Percentiles rank a stretch among this genome's conserved stretches.
Conservation (phyloP, 1,140 invertebrate genomes). For the Trichonephila clavata region DNA sequence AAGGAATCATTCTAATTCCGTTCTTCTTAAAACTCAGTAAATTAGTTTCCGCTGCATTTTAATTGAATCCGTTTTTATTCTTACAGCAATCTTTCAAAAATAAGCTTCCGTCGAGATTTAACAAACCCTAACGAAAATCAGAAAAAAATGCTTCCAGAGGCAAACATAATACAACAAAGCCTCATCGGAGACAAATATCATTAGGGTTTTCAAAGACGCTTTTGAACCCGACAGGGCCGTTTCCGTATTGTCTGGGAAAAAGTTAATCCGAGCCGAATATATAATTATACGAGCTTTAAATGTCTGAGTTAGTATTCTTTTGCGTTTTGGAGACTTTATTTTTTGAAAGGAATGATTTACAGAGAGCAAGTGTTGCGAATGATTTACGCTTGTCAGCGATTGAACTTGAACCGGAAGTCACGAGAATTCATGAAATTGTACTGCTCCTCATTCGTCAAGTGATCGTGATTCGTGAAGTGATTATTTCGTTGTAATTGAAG, state of each 20-base stretch:
- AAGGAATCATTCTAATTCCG: no score
- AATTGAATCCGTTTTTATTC: background rate
- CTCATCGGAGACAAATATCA: background rate
- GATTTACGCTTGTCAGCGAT: background rate
- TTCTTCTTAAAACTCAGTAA: no score
- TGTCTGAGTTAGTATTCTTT: background rate
- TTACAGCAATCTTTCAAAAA: background rate
- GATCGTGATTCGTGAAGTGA: background rate
- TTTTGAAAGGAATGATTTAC: background rate
- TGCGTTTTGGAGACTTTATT: background rate
- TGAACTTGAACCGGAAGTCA: slow-evolving; percentile 20
- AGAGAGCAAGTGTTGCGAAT: background rate
- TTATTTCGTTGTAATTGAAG: background rate
- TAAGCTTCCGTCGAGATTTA: background rate
- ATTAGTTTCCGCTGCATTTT: background rate
- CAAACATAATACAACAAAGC: background rate
- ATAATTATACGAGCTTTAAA: background rate
- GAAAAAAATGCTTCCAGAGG: background rate
- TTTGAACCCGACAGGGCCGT: background rate
- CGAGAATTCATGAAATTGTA: background rate
- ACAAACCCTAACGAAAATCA: background rate
- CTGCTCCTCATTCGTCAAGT: background rate
- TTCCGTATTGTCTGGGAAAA: slow-evolving; percentile 5
- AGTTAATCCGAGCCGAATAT: slow-evolving; percentile 3
- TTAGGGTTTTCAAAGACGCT: background rate